Evolutionary conservation across 30 jellyfish, hydroid and myxozoan species (phyloP).

Genomic region (Cassiopea andromeda): DNA sequence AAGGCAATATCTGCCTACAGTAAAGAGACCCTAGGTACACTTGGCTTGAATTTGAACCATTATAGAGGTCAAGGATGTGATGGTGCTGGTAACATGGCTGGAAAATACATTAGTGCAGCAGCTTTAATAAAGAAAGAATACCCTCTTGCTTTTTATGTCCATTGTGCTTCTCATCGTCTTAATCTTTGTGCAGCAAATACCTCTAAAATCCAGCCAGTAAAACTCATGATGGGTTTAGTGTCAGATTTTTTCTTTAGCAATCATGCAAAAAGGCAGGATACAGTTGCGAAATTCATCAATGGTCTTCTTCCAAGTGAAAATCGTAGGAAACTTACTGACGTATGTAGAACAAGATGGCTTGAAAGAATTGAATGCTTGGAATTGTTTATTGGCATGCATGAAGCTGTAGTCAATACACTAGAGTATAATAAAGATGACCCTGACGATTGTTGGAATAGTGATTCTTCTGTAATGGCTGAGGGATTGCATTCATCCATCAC

Average conservation of each 20-base stretch:
- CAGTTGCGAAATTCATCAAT: neutral
- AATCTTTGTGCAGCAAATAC: conserved; percentile 57
- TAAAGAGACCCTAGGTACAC: neutral
- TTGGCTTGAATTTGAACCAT: conserved; percentile 34
- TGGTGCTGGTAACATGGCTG: conserved; percentile 76
- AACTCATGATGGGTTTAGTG: conserved; percentile 33
- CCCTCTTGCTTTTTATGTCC: conserved; percentile 50
- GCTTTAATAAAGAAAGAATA: conserved; percentile 6
- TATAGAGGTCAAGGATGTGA: conserved; percentile 74
- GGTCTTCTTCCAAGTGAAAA: conserved; percentile 4
- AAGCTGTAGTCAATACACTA: conserved; percentile 11
- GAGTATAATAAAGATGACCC: neutral
- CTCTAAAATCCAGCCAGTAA: conserved; percentile 33
- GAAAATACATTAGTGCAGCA: conserved; percentile 59
- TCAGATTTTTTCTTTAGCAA: neutral
- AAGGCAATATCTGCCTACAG: conserved; percentile 2
- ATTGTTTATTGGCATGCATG: conserved; percentile 1
- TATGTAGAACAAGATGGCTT: conserved; percentile 44
- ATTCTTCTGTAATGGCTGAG: neutral
- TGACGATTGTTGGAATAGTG: neutral
- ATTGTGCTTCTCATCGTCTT: conserved; percentile 57
- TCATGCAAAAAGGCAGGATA: neutral
- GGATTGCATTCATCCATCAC: neutral
- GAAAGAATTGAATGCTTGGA: neutral
- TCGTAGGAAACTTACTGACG: conserved; percentile 3